Evolutionary conservation across 2,113 vertebrate genomes (phyloP), one percentile per base, ranked within the genome.

Genomic region (Prunella fulvescens): DNA sequence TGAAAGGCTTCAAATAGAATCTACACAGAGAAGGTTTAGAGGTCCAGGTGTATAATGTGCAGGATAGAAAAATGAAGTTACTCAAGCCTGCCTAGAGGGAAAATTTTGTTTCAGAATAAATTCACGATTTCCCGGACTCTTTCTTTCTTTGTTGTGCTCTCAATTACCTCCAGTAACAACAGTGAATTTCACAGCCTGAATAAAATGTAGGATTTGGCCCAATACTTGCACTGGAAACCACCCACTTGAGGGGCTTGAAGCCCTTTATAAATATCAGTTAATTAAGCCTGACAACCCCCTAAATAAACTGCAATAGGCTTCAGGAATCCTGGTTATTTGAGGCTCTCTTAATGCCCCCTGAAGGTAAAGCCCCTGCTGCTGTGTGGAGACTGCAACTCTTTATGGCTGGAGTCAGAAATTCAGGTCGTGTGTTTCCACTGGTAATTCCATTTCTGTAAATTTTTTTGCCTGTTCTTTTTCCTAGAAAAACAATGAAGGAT

Each of bases 231-330:
- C 69, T 85, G 53, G 28, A 91, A 92, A 94, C 86, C 61, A 92
- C 92, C 81, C 74, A 93, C 81, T 76, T 29, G 86, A 96, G 85
- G 76, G 87, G 94, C 92, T 86, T 7, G 8, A 88, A 97, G 76
- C 76, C 74, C 56, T 97, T 96, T 96, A 96, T 90, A 97, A 96
- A 95, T 88, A 95, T 86, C 88, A 88, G 90, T 90, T 96, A 97
- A 97, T 96, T 95, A 96, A 95, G 44, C 44, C 76, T 95, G 95
- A 96, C 96, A 97, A 83, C 69, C 82, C 90, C 92, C 88, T 88
- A 92, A 96, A 96, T 88, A 92, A 96, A 88, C 86, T 86, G 93
- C 90, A 88, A 3, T 64, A 62, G 31, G 77, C 94, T 91, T 83
- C 86, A 25, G 81, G 84, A 92, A 91, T 89, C 20, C 19, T 70